Base-by-base conservation (phyloP, 2,888 invertebrate genomes). In the Aspidiotus rigidus region DNA sequence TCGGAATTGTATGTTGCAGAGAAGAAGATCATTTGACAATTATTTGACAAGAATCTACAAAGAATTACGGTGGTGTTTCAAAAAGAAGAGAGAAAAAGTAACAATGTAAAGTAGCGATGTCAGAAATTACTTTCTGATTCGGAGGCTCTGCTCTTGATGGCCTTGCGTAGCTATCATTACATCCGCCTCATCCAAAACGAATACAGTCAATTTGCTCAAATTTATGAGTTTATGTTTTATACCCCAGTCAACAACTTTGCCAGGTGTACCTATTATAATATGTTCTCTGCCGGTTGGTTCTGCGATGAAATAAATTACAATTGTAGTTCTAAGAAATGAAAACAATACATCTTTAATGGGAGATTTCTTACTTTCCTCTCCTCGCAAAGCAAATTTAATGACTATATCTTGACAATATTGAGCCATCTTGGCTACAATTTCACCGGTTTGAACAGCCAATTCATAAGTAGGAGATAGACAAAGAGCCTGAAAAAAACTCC, bases 111-210 rank as follows among this genome's bases (percentile, higher is more conserved):
- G 28, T 28, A 28, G 1, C 28, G 28, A 28, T 11, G 56, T 17
- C 7, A 7, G 56, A 49, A 49, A 56, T 77, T 79, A 87, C 87
- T 93, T 94, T 78, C 97, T 94, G 75, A 99, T 94, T 70, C 93
- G 84, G 74, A 96, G 90, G 75, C 95, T 95, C 76, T 95, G 94
- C 78, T 98, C 97, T 77, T 94, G 93, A 80, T 98, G 97, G 1
- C 98, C 98, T 80, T 98, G 97, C 28, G 93, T 90, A 16, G 92
- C 93, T 75, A 99, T 98, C 98, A 99, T 99, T 1, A 99, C 94
- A 82, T 99, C 99, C 7, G 99, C 99, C 80, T 99, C 99, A 79
- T 99, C 99, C 74, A 99, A 80, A 11, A 98, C 97, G 81, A 99
- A 97, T n/a, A 95, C 96, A 67, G 81, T 83, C 69, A 99, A 88